A percentile compares a stretch with the other conserved stretches of the same genome.
Conservation (phyloP, 2,113 vertebrate species). For the Plecturocebus donacophilus region DNA sequence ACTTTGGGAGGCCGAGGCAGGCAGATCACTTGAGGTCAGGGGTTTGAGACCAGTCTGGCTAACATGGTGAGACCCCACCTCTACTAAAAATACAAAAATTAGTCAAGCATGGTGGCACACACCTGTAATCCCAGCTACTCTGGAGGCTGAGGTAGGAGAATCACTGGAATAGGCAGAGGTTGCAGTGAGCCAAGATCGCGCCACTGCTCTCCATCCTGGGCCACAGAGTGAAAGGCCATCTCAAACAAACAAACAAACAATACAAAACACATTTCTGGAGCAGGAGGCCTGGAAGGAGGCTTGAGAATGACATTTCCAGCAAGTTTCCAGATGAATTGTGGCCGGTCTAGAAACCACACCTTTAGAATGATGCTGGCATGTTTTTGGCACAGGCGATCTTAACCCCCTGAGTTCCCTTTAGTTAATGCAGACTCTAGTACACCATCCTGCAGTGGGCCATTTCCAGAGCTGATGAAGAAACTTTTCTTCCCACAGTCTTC, state of each 20-base stretch:
- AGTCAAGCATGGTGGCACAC: neutral
- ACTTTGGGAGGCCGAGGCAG: neutral
- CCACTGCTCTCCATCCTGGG: neutral
- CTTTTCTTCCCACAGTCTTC: neutral
- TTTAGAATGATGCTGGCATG: too few species aligned
- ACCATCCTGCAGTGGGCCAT: too few species aligned
- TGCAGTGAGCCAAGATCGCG: neutral
- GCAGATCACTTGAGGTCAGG: neutral
- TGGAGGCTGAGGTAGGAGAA: neutral
- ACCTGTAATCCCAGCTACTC: neutral
- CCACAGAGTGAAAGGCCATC: neutral
- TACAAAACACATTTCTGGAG: neutral
- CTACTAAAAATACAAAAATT: neutral
- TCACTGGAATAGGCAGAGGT: neutral
- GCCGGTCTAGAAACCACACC: neutral
- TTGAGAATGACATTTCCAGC: neutral
- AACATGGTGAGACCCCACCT: neutral
- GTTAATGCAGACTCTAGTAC: neutral
- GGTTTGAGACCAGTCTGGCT: neutral
- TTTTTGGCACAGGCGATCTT: neutral
- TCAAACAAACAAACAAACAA: neutral
- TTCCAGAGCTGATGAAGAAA: neutral
- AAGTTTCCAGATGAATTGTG: neutral
- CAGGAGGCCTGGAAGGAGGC: neutral
- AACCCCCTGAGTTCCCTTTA: neutral